Evolutionary conservation across 2,888 invertebrate species (phyloP).

Genomic region (Caenorhabditis imperialis): DNA sequence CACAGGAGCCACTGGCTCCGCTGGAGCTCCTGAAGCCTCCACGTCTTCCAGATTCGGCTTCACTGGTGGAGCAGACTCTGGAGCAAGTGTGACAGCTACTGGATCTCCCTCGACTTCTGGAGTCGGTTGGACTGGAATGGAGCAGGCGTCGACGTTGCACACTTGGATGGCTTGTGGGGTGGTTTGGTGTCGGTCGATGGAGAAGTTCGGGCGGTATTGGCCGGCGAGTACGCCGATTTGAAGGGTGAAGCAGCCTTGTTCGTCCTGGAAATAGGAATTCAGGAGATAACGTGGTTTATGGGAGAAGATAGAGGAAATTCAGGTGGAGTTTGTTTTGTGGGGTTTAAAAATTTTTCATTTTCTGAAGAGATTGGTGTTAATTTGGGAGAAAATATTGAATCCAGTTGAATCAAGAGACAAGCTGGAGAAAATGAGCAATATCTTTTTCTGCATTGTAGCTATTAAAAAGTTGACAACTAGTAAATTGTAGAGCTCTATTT

Average conservation of each 20-base stretch:
- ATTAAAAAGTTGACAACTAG: too few relatives aligned
- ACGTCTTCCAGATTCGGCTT: constrained; percentile 8
- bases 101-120: constrained; percentile 1
- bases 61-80: neutral
- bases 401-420: too few relatives aligned
- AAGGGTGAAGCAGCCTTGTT: constrained; percentile 58
- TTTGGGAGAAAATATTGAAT: too few relatives aligned
- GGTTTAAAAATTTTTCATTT: too few relatives aligned
- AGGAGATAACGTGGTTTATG: too few relatives aligned
- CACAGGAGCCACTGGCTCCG: constrained; percentile 14
- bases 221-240: constrained; percentile 62
- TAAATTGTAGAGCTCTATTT: too few relatives aligned
- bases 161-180: constrained; percentile 42
- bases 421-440: too few relatives aligned
- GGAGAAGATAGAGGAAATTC: too few relatives aligned
- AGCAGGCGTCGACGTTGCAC: constrained; percentile 54
- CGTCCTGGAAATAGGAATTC: constrained; percentile 37
- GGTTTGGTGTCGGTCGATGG: constrained; percentile 55
- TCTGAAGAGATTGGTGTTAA: too few relatives aligned
- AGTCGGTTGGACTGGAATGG: too few relatives aligned
- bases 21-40: constrained; percentile 37
- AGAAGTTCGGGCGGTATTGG: constrained; percentile 49
- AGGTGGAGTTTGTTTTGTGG: too few relatives aligned
- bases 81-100: neutral
- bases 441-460: too few relatives aligned